Conservation (phyloP, 2,113 vertebrate species). For the Tringa solitaria region DNA sequence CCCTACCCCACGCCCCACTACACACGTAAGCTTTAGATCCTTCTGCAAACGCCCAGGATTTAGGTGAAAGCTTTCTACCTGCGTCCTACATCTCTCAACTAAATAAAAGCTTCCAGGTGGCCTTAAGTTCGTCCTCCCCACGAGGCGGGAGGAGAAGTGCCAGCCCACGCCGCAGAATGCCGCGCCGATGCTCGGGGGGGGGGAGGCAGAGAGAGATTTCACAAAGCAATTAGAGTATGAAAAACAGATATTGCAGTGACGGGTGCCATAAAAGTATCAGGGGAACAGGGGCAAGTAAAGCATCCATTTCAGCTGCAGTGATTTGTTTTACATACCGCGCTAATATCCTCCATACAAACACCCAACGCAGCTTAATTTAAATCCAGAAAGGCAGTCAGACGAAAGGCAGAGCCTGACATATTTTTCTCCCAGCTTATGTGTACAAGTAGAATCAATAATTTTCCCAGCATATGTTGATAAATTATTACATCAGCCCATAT, state of each 20-base stretch:
- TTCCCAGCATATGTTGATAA: slow-evolving; percentile 42
- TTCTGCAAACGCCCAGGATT: slow-evolving; percentile 17
- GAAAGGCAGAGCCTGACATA: background rate
- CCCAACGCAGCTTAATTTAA: slow-evolving; percentile 19
- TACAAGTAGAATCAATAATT: slow-evolving; percentile 38
- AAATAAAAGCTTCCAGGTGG: slow-evolving; percentile 22
- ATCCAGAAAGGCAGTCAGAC: slow-evolving; percentile 10
- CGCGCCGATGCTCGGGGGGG: background rate
- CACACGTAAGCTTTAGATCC: background rate
- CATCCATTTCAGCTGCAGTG: slow-evolving; percentile 14
- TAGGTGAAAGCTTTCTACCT: slow-evolving; percentile 7
- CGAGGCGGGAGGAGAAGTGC: slow-evolving; percentile 22
- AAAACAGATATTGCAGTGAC: background rate
- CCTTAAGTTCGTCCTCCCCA: slow-evolving; percentile 49
- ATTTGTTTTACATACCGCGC: slow-evolving; percentile 18
- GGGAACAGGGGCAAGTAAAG: background rate
- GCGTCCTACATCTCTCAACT: background rate
- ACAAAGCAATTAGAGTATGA: background rate
- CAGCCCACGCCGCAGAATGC: background rate
- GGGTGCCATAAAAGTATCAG: background rate
- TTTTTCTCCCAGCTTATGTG: background rate
- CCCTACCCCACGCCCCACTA: background rate
- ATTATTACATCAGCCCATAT: slow-evolving; percentile 48
- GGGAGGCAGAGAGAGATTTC: background rate
- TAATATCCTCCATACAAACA: background rate